These are phyloP conservation scores for Dermochelys coriacea DNA, from an alignment of 2,797 vertebrate genomes.

Conservation along the genomic window DNA sequence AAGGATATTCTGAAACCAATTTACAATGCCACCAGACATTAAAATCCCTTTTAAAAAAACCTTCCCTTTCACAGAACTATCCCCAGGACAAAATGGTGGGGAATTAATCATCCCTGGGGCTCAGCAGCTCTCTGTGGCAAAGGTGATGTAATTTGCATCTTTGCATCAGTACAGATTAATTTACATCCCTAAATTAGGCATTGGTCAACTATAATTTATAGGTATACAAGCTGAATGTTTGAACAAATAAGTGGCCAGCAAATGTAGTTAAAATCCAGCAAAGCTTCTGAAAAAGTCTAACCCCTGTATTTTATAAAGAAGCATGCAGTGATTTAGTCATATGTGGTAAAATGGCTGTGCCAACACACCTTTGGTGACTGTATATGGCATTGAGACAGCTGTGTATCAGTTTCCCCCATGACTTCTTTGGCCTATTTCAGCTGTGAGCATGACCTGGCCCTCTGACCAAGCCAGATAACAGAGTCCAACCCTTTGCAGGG, in stretches of 20 bases:
- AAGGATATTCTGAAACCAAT: background rate
- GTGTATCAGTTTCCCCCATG: no score
- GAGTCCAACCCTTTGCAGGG: no score
- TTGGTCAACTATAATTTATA: background rate
- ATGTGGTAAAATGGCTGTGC: no score
- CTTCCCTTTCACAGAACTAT: background rate
- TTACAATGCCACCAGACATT: background rate
- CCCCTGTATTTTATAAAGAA: background rate
- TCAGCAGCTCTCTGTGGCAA: background rate
- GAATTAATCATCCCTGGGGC: background rate
- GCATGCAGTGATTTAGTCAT: background rate
- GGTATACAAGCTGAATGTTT: background rate
- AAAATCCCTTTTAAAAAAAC: background rate
- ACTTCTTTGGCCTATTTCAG: no score
- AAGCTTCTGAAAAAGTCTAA: background rate
- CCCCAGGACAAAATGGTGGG: background rate
- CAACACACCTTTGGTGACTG: no score
- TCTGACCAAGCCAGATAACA: no score
- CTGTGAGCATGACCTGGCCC: no score
- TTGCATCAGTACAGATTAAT: no score
- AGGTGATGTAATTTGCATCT: background rate
- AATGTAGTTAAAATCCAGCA: background rate
- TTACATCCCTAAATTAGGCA: background rate
- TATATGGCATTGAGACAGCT: no score
- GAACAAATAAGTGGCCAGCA: background rate